Conservation (phyloP, 1,140 invertebrate genomes). For the Gryllus bimaculatus region DNA sequence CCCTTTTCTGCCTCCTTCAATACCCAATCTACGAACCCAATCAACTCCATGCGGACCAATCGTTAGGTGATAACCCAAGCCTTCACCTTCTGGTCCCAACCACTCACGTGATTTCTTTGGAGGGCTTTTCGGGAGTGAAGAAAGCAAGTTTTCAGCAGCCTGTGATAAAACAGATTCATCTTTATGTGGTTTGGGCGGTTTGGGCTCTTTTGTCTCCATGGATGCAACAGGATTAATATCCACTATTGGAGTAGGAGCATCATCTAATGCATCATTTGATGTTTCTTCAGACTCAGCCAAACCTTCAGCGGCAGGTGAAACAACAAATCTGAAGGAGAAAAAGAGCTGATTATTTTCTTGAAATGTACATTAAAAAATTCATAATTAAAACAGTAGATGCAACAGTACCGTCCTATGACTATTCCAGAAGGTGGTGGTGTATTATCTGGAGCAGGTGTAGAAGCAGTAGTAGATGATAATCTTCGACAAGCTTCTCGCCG, state of each 20-base stretch:
- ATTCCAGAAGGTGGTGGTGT: conserved; percentile 31
- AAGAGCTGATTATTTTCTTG: too few species aligned
- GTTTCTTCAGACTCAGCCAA: background rate
- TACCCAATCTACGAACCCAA: conserved; percentile 26
- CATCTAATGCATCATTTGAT: background rate
- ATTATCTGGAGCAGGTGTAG: conserved; percentile 34
- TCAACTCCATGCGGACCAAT: conserved; percentile 46
- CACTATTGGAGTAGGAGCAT: background rate
- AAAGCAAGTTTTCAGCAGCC: too few species aligned
- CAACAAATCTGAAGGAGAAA: conserved; percentile 21
- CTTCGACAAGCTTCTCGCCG: conserved; percentile 54
- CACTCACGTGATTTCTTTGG: conserved; percentile 22
- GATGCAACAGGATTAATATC: background rate
- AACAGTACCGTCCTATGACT: conserved; percentile 31
- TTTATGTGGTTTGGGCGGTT: background rate
- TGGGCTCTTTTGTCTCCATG: background rate
- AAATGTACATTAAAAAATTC: too few species aligned
- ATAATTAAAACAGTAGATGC: too few species aligned
- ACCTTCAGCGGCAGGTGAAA: conserved; percentile 22
- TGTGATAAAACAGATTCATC: background rate
- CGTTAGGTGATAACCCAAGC: conserved; percentile 42
- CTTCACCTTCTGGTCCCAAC: conserved; percentile 22
- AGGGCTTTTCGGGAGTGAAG: background rate
- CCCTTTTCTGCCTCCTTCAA: conserved; percentile 33
- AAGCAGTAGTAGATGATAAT: conserved; percentile 33